Conservation (phyloP, 2,797 vertebrate species). For the Sebastes hopkinsi region DNA sequence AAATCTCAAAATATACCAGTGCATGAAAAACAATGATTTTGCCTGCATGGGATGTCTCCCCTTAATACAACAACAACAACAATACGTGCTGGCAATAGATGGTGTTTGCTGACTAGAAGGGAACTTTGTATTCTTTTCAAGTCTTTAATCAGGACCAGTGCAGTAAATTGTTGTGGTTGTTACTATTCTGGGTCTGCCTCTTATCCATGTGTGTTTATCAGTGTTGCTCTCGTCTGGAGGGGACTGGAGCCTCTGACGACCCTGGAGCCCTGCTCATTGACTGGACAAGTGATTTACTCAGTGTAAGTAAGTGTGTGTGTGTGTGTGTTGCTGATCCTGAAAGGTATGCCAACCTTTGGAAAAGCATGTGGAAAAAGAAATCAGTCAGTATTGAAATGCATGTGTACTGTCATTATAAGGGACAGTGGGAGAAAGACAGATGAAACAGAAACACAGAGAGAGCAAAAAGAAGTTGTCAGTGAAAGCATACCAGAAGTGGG, state of each 20-base stretch:
- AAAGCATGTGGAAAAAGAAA: background rate
- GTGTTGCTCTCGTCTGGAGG: constrained; percentile 27
- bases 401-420: background rate
- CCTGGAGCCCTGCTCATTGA: constrained; percentile 1
- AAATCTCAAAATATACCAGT: too few relatives aligned
- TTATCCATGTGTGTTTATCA: constrained; percentile 53
- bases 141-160: constrained; percentile 22
- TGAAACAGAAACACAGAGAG: background rate
- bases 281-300: background rate
- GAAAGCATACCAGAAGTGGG: background rate
- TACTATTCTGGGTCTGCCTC: constrained; percentile 60
- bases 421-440: background rate
- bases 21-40: too few relatives aligned
- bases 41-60: too few relatives aligned
- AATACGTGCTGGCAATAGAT: background rate
- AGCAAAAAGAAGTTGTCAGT: background rate
- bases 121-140: background rate
- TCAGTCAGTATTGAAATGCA: background rate
- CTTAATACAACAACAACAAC: background rate
- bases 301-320: background rate
- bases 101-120: background rate
- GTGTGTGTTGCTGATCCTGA: background rate
- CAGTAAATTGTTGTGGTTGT: constrained; percentile 33
- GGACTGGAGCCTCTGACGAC: constrained; percentile 22
- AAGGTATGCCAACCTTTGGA: background rate